These are phyloP conservation scores for Aleiodes sp. DNA, from an alignment of 1,140 invertebrate genomes.

Conservation along the genomic window DNA sequence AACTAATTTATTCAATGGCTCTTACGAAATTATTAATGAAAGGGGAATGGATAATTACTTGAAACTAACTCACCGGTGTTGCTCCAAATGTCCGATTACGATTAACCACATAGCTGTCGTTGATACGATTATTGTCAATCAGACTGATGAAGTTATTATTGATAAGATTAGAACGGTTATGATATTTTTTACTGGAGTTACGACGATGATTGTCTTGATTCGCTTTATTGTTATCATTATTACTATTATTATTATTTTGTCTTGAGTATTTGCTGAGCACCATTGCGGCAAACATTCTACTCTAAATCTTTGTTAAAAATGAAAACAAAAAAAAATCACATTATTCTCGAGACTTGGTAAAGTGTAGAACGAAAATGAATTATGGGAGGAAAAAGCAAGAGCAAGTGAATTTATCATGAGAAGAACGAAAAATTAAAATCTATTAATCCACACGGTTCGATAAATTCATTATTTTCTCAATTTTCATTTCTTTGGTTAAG, in stretches of 20 bases:
- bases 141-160: conserved; percentile 55
- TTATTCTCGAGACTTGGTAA: not conserved
- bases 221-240: too few species aligned
- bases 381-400: not conserved
- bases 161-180: conserved; percentile 50
- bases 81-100: conserved; percentile 36
- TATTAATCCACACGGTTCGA: too few species aligned
- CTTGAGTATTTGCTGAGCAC: conserved; percentile 60
- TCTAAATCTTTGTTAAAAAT: not conserved
- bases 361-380: not conserved
- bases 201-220: conserved; percentile 36
- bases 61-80: conserved; percentile 55
- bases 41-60: not conserved
- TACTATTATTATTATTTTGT: conserved; percentile 53
- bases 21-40: too few species aligned
- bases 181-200: conserved; percentile 40
- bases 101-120: conserved; percentile 33
- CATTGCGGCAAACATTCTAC: conserved; percentile 63
- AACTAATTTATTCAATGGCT: too few species aligned
- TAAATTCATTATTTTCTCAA: not conserved
- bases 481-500: not conserved
- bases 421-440: too few species aligned
- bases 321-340: not conserved
- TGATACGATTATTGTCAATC: conserved; percentile 42
- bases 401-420: too few species aligned